phyloP scores from a whole-genome alignment of 2,113 vertebrate species.

The Salvelinus sp. region DNA sequence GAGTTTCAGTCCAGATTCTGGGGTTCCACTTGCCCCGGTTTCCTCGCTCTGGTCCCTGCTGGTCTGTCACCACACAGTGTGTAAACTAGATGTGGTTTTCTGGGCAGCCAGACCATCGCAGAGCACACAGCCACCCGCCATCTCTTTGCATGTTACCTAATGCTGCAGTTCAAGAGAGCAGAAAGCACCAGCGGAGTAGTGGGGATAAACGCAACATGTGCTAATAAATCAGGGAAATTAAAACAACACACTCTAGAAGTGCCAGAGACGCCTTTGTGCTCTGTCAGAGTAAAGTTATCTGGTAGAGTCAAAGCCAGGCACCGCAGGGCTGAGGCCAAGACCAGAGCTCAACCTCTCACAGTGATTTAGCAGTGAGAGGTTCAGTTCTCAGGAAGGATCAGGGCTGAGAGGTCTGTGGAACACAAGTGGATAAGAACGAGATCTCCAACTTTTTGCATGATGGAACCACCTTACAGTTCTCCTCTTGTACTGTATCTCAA shows the following conservation, averaged over 20 bases:
- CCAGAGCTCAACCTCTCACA: background rate
- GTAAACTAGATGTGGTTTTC: slow-evolving; percentile 38
- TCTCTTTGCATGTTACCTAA: background rate
- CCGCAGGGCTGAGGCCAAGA: background rate
- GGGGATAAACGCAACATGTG: slow-evolving; percentile 25
- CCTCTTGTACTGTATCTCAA: background rate
- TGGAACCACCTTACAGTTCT: background rate
- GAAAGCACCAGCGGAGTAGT: background rate
- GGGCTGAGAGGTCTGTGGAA: background rate
- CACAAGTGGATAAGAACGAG: too few species aligned
- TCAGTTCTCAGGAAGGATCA: background rate
- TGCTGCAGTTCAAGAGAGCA: background rate
- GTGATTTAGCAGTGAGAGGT: background rate
- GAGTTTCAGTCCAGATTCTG: slow-evolving; percentile 28
- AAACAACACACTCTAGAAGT: slow-evolving; percentile 42
- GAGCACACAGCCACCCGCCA: background rate
- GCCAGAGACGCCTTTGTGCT: slow-evolving; percentile 30
- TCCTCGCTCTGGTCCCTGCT: slow-evolving; percentile 46
- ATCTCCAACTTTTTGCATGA: background rate
- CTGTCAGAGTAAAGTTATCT: too few species aligned
- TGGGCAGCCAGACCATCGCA: background rate
- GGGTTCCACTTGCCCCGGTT: slow-evolving; percentile 40
- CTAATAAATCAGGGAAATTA: slow-evolving; percentile 46
- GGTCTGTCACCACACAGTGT: slow-evolving; percentile 41
- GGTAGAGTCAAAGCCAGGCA: background rate